Percentiles rank a stretch among this genome's conserved stretches.
phyloP scores from a whole-genome alignment of 1,140 invertebrate genomes.

The Carposina sasakii region DNA sequence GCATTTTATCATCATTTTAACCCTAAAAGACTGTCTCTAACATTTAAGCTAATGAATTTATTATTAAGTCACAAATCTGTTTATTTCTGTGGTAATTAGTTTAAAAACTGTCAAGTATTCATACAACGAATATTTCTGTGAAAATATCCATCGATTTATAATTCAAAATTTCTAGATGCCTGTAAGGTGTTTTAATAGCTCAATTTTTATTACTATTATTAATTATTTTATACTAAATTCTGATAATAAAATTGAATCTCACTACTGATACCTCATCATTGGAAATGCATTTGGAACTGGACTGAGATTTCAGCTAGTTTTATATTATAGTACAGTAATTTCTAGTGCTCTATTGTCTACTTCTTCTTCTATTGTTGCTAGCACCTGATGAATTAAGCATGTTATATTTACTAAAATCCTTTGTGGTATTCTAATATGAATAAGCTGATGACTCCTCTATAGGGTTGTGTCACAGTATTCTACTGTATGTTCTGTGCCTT shows the following conservation, averaged over 20 bases:
- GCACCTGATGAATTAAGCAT: too few species aligned
- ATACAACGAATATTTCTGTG: slow-evolving; percentile 64
- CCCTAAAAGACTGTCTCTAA: slow-evolving; percentile 70
- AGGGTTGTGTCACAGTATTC: too few species aligned
- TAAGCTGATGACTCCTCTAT: background rate
- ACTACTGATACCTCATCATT: too few species aligned
- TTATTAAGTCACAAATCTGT: slow-evolving; percentile 67
- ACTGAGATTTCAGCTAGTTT: too few species aligned
- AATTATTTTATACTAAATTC: too few species aligned
- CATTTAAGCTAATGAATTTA: slow-evolving; percentile 65
- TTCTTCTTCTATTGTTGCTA: too few species aligned
- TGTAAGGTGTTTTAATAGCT: slow-evolving; percentile 6
- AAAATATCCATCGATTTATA: slow-evolving; percentile 34
- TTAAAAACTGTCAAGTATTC: slow-evolving; percentile 42
- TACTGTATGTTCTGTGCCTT: slow-evolving; percentile 63
- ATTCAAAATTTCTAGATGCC: background rate
- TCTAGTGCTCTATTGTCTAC: too few species aligned
- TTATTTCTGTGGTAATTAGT: slow-evolving; percentile 50
- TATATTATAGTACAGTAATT: too few species aligned
- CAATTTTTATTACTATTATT: slow-evolving; percentile 13
- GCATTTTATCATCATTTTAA: slow-evolving; percentile 44
- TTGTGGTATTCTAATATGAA: background rate
- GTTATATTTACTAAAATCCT: too few species aligned
- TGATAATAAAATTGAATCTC: too few species aligned
- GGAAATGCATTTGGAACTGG: too few species aligned